Percentiles rank a stretch among this genome's conserved stretches.
Conservation (phyloP, 2,113 vertebrate genomes). For the Onychostruthus taczanowskii region DNA sequence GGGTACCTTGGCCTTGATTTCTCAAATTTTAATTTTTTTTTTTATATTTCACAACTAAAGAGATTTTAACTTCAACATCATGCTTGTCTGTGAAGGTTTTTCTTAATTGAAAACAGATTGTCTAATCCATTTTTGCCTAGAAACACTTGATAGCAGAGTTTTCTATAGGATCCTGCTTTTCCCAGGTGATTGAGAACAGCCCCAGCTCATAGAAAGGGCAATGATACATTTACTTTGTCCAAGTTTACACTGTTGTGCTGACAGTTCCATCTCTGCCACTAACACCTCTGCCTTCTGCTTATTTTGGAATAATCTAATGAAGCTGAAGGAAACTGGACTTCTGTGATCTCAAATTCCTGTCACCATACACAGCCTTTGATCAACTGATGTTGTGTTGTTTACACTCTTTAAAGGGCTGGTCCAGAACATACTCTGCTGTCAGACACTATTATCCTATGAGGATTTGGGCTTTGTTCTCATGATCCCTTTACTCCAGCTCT, state of each 20-base stretch:
- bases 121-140: background rate
- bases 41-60: background rate
- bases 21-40: background rate
- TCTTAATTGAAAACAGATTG: background rate
- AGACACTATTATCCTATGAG: slow-evolving; percentile 9
- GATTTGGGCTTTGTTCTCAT: slow-evolving; percentile 24
- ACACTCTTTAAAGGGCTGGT: slow-evolving; percentile 1
- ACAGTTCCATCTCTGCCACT: background rate
- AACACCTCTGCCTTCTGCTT: background rate
- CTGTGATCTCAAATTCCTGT: slow-evolving; percentile 29
- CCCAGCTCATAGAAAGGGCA: background rate
- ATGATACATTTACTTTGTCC: background rate
- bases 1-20: background rate
- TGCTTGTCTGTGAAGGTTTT: background rate
- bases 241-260: background rate
- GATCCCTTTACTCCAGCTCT: slow-evolving; percentile 4
- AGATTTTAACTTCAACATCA: background rate
- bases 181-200: background rate
- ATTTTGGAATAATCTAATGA: slow-evolving; percentile 1
- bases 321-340: background rate
- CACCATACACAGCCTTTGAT: slow-evolving; percentile 26
- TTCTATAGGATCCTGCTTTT: background rate
- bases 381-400: background rate
- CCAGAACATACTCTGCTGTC: background rate
- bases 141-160: background rate